Base-by-base conservation (phyloP, 2,888 invertebrate genomes). In the Protonemura montana region DNA sequence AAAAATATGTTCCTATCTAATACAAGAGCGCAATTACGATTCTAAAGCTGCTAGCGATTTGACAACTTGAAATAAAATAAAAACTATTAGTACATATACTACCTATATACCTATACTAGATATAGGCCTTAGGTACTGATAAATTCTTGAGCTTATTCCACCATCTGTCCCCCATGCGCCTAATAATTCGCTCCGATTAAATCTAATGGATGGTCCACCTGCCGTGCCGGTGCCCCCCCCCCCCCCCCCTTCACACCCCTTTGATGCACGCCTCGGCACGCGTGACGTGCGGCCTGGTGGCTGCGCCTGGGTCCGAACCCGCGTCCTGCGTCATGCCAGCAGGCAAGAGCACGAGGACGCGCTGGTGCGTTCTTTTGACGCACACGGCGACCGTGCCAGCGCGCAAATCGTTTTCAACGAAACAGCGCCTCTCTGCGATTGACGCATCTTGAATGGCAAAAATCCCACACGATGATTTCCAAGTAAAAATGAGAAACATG, bases 161-260 rank as follows among this genome's bases (percentile, higher is more conserved):
- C 59, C 59, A 59, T 59, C 59, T 59, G 59, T 59, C 59, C 3
- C 59, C 59, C 13, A 59, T 59, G 59, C 35, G 3, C 59, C 6
- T 59, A 59, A 16, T 59, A 59, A 59, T 59, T 13, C 21, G 59
- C 59, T 59, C 59, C 59, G 59, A 59, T 59, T 59, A 59, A 59
- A 28, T 78, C 28, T 78, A 21, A 26, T 78, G 26, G 78, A 78
- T 78, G 78, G 78, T 28, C 26, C 78, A 78, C 78, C 78, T 78
- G 78, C 26, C 78, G 13, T 13, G 35, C 3, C 35, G 35, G 5
- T 35, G 26, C 76, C 76, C 76, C 76, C 76, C 76, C 76, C 76
- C 26, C 76, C 76, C 78, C 78, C 78, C 78, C n/a, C 28, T 13
- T 16, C 78, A 25, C 78, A 10, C 28, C 26, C 78, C 78, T 2